Evolutionary conservation across 1,140 invertebrate species (phyloP), one percentile per base, ranked within the genome.

Genomic region (Eciton burchellii): DNA sequence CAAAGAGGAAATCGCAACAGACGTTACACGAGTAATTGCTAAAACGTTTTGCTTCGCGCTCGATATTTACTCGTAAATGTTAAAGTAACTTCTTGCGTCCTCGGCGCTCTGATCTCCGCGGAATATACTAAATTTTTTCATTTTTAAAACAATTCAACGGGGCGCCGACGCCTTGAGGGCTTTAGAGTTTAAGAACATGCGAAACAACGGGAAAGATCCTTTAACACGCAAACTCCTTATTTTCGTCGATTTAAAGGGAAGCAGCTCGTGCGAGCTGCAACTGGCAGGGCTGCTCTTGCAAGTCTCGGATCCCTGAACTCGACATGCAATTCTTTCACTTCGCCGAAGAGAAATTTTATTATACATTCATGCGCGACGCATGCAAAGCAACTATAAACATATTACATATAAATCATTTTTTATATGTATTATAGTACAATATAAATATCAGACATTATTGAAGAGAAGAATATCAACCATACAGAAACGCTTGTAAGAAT

Each of bases 151-250:
- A 70, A 77, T 71, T 24, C 63, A 84, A 84, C 85, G 49, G 57
- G 47, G 66, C 70, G 29, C 26, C 63, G 63, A 70, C 79, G 70
- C 84, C 79, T 86, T 63, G 84, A 86, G 79, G 62, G 85, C 71
- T 86, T 83, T 72, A 65, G 65, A 62, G 59, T 85, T 85, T 68
- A 89, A 85, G 84, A 84, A 84, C 84, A 76, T 72, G 82, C 81
- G 63, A 83, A 87, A 84, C 86, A 71, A 66, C 65, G 59, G n/a
- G 84, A 84, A 89, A 86, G 79, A 81, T 63, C 83, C 86, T 85
- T 90, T 87, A 89, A 83, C 89, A 87, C 87, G 85, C 84, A 72
- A 87, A 66, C 76, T 49, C 47, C 73, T 86, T 86, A 84, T 84
- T 83, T 84, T 81, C 26, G 49, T 35, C 77, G 76, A 84, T 87